Base-by-base conservation (phyloP, 2,888 invertebrate genomes). In the Aporophyla lueneburgensis region DNA sequence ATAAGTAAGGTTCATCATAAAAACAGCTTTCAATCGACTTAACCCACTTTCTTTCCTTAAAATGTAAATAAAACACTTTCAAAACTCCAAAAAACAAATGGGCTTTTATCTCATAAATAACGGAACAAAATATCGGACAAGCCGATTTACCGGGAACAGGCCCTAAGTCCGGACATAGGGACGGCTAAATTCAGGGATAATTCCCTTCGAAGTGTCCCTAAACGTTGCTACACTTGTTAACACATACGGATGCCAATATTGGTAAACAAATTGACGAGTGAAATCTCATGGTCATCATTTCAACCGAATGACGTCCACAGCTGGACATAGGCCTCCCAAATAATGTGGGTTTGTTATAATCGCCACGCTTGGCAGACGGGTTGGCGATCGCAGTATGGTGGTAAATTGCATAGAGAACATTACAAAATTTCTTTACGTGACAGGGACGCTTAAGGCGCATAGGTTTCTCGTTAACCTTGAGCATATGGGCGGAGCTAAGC, bases 101-200 rank as follows among this genome's bases (percentile, higher is more conserved):
- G 67, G 33, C 33, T 58, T 59, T 83, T 62, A 65, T 65, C 73
- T 77, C 78, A 76, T 85, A 80, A 79, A 86, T 86, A 86, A 76
- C 67, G 61, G 40, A 85, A 71, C 51, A 71, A 43, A 68, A 70
- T 69, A 66, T 73, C 74, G 71, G 77, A 75, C 73, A 74, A 76
- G 65, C 43, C 66, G 76, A 79, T 81, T 84, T 72, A 33, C 14
- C 16, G 24, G 46, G 14, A 71, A 72, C 46, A 51, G 40, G 63
- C 33, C 65, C 59, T 65, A 61, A 62, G n/a, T 21, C 53, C 19
- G 21, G 46, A 73, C 53, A 62, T 40, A 62, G n/a, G 69, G 56
- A 66, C 49, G 58, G 12, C 62, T 67, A 51, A 76, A 86, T 66
- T 74, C 74, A 54, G 49, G 71, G 63, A 74, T 78, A 56, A 76